Evolutionary conservation across 2,888 invertebrate species (phyloP), one percentile per base, ranked within the genome.

Genomic region (Anodontia alba): DNA sequence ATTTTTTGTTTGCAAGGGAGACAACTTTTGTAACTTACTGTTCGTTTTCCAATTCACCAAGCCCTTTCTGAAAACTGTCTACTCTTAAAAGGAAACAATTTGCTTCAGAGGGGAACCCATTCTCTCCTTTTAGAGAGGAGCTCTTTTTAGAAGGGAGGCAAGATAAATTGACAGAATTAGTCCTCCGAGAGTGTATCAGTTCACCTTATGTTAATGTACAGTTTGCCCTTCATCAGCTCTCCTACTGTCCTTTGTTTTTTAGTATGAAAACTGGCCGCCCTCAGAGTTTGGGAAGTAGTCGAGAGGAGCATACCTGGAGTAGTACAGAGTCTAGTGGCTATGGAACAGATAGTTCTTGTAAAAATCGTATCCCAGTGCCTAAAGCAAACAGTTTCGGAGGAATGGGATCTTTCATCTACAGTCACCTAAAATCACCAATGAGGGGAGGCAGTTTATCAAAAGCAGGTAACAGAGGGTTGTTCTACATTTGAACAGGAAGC

Each of bases 341-440:
- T 74, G 90, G 92, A 36, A 91, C 92, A 78, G 96, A 96, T 70
- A 94, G 90, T 43, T 90, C 90, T 29, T 88, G 78, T 12, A 76
- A 80, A 82, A 95, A 80, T 23, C 83, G 88, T 46, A 82, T 95
- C 15, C 96, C 96, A 23, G 96, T 97, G 66, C 96, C 97, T 68
- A 97, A 97, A 94, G 97, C 98, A 72, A 97, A 97, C 95, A 98
- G 97, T 94, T 98, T 98, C 92, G 97, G 97, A 17, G 98, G 91
- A 20, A 82, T 83, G 15, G 83, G 81, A 5, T 81, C 83, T 1
- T 83, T 83, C 51, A 68, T 78, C n/a, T 67, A 79, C 29, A 62
- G 73, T n/a, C 79, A 85, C 57, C 75, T 80, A 23, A 83, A 81
- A 57, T 79, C 85, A 23, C 85, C 87, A 1, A 80, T 82, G 80